phyloP scores from a whole-genome alignment of 2,888 invertebrate species.

The Tubulanus polymorphus region DNA sequence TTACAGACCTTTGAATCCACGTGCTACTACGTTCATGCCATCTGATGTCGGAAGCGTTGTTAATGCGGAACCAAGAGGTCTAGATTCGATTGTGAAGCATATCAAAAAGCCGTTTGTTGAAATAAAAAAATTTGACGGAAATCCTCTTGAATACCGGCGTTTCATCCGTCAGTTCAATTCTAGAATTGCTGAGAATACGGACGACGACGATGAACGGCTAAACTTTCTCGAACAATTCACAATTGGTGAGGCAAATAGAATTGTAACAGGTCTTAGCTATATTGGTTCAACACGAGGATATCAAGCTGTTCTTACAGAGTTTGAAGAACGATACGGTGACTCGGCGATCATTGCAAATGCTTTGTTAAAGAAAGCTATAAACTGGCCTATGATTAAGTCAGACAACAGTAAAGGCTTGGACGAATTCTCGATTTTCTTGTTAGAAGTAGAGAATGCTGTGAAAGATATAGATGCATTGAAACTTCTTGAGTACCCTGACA shows the following conservation, averaged over 20 bases:
- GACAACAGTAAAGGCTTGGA: background rate
- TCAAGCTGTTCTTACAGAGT: background rate
- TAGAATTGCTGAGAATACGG: background rate
- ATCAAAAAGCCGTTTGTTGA: background rate
- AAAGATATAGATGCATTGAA: background rate
- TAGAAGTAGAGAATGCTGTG: background rate
- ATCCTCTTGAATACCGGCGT: background rate
- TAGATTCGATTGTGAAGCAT: background rate
- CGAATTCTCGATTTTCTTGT: background rate
- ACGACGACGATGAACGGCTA: background rate
- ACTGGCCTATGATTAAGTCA: slow-evolving; percentile 6
- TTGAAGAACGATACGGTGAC: slow-evolving; percentile 4
- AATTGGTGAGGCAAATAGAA: slow-evolving; percentile 7
- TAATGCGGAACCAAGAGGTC: no score
- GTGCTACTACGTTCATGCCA: no score
- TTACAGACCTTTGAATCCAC: no score
- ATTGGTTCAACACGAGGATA: slow-evolving; percentile 3
- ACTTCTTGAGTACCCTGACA: slow-evolving; percentile 18
- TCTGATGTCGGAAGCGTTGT: no score
- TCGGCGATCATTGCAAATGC: slow-evolving; percentile 1
- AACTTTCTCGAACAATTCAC: background rate
- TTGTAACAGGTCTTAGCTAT: slow-evolving; percentile 1
- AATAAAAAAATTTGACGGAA: background rate
- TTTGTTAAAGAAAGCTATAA: slow-evolving; percentile 2
- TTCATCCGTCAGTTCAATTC: background rate